A percentile compares a stretch with the other conserved stretches of the same genome.
phyloP scores from a whole-genome alignment of 2,797 vertebrate genomes.

The Acomys russatus region DNA sequence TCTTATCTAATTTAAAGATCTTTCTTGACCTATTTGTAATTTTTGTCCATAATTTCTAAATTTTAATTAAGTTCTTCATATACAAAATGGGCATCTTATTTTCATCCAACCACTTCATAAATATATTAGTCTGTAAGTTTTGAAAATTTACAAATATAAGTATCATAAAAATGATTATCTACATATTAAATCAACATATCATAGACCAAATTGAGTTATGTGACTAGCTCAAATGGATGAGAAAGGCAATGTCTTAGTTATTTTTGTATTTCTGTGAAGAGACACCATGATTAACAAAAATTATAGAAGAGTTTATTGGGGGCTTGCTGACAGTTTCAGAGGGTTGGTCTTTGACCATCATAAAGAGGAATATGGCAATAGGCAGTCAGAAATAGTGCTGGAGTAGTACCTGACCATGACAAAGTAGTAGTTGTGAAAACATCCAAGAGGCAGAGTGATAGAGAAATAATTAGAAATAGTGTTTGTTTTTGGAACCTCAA shows the following conservation, averaged over 20 bases:
- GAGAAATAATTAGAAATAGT: background rate
- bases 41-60: background rate
- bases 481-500: background rate
- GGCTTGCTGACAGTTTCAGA: background rate
- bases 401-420: background rate
- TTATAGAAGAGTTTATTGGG: background rate
- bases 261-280: background rate
- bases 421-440: background rate
- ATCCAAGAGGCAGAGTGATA: background rate
- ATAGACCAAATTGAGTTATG: background rate
- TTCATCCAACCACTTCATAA: background rate
- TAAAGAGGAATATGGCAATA: background rate
- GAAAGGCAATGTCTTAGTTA: background rate
- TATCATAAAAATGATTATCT: background rate
- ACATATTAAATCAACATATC: background rate
- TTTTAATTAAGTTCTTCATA: conserved; percentile 4
- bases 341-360: background rate
- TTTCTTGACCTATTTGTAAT: background rate
- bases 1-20: background rate
- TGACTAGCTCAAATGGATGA: background rate
- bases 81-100: background rate
- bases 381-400: background rate
- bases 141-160: background rate
- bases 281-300: background rate
- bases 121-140: background rate